A percentile compares a stretch with the other conserved stretches of the same genome.
These are phyloP conservation scores for Portevinia maculata DNA, from an alignment of 2,888 invertebrate genomes.

Conservation along the genomic window DNA sequence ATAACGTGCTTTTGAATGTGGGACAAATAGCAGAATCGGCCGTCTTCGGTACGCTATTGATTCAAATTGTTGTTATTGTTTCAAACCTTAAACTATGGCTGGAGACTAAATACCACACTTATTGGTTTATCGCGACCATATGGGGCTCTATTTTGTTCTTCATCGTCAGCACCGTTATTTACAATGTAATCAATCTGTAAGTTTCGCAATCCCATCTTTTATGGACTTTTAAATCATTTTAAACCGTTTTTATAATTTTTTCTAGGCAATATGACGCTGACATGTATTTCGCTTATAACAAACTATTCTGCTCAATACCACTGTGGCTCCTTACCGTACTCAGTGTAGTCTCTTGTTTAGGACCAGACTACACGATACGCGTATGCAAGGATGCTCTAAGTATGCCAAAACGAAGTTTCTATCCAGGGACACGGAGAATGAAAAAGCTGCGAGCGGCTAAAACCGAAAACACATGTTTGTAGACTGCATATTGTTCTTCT, in stretches of 20 bases:
- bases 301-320: slow-evolving; percentile 84
- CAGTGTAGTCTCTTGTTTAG: slow-evolving; percentile 83
- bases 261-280: slow-evolving; percentile 83
- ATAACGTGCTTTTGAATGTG: slow-evolving; percentile 84
- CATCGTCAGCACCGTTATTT: slow-evolving; percentile 84
- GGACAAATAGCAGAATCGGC: slow-evolving; percentile 84
- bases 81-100: slow-evolving; percentile 86
- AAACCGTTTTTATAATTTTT: slow-evolving; percentile 9
- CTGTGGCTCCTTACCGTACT: slow-evolving; percentile 86
- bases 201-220: too few relatives aligned
- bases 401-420: slow-evolving; percentile 78
- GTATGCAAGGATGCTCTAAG: slow-evolving; percentile 78
- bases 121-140: slow-evolving; percentile 84
- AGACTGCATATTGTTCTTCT: slow-evolving; percentile 1
- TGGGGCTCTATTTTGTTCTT: slow-evolving; percentile 85
- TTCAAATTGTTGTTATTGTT: slow-evolving; percentile 85
- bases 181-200: slow-evolving; percentile 86
- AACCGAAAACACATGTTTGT: slow-evolving; percentile 60
- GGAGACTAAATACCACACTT: slow-evolving; percentile 86
- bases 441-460: slow-evolving; percentile 74
- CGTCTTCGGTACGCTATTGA: slow-evolving; percentile 86
- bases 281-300: slow-evolving; percentile 85
- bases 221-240: too few relatives aligned
- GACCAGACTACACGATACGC: slow-evolving; percentile 84
- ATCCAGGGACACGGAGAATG: slow-evolving; percentile 78